phyloP scores from a whole-genome alignment of 2,888 invertebrate genomes.

The Tipula unca region DNA sequence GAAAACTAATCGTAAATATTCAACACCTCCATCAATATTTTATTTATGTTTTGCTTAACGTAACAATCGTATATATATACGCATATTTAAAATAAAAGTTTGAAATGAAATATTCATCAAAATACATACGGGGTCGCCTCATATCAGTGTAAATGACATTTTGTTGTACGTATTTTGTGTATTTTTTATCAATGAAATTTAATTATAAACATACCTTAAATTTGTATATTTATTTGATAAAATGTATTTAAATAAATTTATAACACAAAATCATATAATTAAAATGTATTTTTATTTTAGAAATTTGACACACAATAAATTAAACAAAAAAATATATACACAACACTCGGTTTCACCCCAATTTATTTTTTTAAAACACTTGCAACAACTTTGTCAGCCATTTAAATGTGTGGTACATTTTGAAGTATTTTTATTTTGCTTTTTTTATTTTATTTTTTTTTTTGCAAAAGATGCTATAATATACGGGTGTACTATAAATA shows the following conservation, averaged over 20 bases:
- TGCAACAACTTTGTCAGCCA: background rate
- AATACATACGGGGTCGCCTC: background rate
- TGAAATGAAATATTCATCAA: background rate
- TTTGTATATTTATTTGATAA: background rate
- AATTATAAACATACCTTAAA: background rate
- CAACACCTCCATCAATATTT: background rate
- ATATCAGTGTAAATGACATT: background rate
- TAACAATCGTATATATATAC: too few relatives aligned
- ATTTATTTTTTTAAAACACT: background rate
- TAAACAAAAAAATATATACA: background rate
- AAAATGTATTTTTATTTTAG: background rate
- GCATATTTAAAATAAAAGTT: background rate
- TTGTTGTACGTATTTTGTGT: background rate
- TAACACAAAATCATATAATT: background rate
- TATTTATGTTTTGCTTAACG: background rate
- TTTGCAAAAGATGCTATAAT: background rate
- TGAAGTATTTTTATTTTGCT: conserved; percentile 14
- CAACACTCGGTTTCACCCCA: background rate
- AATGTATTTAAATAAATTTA: background rate
- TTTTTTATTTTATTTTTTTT: background rate
- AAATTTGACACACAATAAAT: conserved; percentile 8
- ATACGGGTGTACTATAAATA: background rate
- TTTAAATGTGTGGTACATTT: conserved; percentile 14
- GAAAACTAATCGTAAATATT: background rate
- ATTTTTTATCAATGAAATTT: conserved; percentile 1